These are phyloP conservation scores for Clunio marinus DNA, from an alignment of 2,888 invertebrate genomes.

Conservation along the genomic window DNA sequence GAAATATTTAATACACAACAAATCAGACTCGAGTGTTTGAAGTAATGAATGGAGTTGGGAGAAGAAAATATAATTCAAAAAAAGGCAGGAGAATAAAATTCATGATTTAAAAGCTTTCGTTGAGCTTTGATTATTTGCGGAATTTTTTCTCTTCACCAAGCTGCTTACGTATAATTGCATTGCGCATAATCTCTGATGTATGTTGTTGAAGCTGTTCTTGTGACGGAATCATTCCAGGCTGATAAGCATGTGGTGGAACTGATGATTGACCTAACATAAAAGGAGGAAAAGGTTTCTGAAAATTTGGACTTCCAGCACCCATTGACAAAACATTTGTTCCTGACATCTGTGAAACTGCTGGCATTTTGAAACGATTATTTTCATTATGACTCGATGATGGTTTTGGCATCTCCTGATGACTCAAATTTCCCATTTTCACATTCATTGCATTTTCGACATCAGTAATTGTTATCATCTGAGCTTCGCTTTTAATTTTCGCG, in stretches of 20 bases:
- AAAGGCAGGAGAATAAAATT: not conserved
- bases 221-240: constrained; percentile 18
- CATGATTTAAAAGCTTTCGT: not conserved
- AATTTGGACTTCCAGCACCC: not conserved
- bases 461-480: not conserved
- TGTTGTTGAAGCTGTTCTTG: constrained; percentile 22
- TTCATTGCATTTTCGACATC: constrained; percentile 17
- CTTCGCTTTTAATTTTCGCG: not conserved
- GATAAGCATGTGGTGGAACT: no score
- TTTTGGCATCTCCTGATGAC: no score
- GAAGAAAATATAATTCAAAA: not conserved
- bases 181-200: constrained; percentile 27
- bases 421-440: no score
- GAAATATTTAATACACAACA: no score
- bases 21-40: no score
- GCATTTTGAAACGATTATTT: no score
- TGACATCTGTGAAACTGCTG: no score
- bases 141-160: constrained; percentile 18
- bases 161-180: constrained; percentile 25
- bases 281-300: no score
- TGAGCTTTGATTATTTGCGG: not conserved
- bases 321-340: no score
- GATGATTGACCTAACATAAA: no score
- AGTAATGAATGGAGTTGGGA: not conserved
- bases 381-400: no score